Base-by-base conservation (phyloP, 2,888 invertebrate species). In the Drosophila dives region DNA sequence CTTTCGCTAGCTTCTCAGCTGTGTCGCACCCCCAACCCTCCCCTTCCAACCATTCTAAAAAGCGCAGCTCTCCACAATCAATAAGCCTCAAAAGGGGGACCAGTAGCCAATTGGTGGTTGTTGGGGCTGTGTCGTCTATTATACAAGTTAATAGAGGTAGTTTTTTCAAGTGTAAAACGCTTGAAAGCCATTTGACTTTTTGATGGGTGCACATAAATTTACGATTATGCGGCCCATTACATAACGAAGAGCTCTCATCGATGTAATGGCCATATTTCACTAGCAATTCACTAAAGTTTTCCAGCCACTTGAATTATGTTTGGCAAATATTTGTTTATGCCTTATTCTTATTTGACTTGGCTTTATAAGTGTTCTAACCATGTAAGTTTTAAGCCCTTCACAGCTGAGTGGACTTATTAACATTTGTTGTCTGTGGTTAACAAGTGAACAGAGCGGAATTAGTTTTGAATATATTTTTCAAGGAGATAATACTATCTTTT, bases 171-270 rank as follows among this genome's bases (percentile, higher is more conserved):
- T 81, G 84, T 67, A 84, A 81, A 84, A 76, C 79, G 70, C 72
- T 81, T 64, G 61, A 79, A 64, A 75, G 54, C 64, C 85, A 81
- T 81, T 82, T 82, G 62, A 55, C 68, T 70, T 68, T 61, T 64
- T 73, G 76, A 80, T 80, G 79, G 80, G 62, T 72, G 70, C 70
- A 72, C 85, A 81, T 84, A 84, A 81, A 81, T 81, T 84, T 82
- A 42, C 81, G 82, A 81, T 81, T 81, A 82, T 81, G 75, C 82
- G 73, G 68, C 64, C 79, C 85, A 81, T 84, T 81, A 79, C 73
- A 70, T 79, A 64, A 54, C 64, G 58, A 64, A 58, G 78, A 70
- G 72, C 71, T 38, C 71, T 48, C 72, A 53, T 72, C 50, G 38
- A 40, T 53, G 64, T 53, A 64, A 56, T 54, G 64, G 64, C 48